Evolutionary conservation across 2,888 invertebrate genomes (phyloP).

Genomic region (Argyra leucocephala): DNA sequence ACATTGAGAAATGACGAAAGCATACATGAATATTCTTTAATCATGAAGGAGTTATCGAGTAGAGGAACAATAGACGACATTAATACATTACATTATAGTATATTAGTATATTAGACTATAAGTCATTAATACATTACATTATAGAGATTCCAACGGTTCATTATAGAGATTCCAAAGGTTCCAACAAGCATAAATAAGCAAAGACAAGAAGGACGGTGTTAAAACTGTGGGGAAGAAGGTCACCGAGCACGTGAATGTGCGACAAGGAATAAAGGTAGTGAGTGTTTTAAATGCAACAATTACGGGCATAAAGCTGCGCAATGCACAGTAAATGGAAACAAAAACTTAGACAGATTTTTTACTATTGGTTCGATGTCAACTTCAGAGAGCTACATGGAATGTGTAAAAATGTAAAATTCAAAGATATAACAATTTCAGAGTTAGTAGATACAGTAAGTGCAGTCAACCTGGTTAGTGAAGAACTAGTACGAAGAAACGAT

Average conservation of each 20-base stretch:
- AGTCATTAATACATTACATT: neutral
- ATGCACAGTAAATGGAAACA: neutral
- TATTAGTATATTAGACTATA: neutral
- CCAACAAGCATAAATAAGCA: neutral
- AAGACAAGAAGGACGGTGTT: neutral
- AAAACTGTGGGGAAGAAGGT: neutral
- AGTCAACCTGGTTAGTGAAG: no score
- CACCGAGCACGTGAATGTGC: neutral
- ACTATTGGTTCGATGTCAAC: no score
- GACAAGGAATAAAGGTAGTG: neutral
- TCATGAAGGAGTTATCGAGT: slow-evolving; percentile 1
- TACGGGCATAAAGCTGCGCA: neutral
- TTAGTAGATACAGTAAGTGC: no score
- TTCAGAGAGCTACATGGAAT: no score
- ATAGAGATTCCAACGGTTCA: neutral
- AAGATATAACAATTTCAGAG: no score
- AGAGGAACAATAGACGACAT: neutral
- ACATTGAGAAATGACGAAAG: neutral
- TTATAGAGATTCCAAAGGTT: neutral
- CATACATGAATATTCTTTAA: neutral
- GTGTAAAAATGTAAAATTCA: no score
- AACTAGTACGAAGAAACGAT: no score
- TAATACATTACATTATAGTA: slow-evolving; percentile 1
- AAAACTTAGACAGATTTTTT: no score
- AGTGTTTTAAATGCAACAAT: slow-evolving; percentile 3